Evolutionary conservation across 1,140 invertebrate species (phyloP).

Genomic region (Scaptodrosophila lebanonensis): DNA sequence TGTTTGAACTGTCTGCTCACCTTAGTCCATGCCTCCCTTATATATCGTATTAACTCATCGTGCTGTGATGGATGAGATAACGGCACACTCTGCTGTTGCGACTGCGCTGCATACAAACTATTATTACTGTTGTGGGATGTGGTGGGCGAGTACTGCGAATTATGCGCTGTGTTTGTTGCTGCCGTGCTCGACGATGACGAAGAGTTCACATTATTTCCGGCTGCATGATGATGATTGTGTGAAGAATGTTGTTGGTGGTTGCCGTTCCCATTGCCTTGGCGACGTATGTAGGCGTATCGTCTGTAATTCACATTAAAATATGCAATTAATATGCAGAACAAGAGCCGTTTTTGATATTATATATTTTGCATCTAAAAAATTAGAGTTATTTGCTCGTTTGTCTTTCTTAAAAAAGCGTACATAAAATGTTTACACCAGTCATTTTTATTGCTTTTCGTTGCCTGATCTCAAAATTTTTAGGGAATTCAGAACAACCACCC

Average conservation of each 20-base stretch:
- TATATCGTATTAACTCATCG: conserved; percentile 73
- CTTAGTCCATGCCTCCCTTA: conserved; percentile 72
- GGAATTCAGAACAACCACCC: too few species aligned
- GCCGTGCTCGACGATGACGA: conserved; percentile 42
- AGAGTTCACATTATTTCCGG: conserved; percentile 47
- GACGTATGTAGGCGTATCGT: conserved; percentile 67
- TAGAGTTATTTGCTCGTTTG: too few species aligned
- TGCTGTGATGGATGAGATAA: conserved; percentile 73
- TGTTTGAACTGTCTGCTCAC: conserved; percentile 33
- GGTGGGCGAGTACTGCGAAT: conserved; percentile 36
- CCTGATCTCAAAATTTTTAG: too few species aligned
- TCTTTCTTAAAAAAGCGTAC: too few species aligned
- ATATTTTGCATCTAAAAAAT: too few species aligned
- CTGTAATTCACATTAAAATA: conserved; percentile 26
- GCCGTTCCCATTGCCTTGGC: conserved; percentile 50
- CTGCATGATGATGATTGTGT: conserved; percentile 54
- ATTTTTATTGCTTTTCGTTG: too few species aligned
- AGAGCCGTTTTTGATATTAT: background rate
- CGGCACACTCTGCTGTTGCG: conserved; percentile 36
- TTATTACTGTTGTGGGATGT: conserved; percentile 26
- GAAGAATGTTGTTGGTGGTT: too few species aligned
- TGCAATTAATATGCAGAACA: conserved; percentile 11
- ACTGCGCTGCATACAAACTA: conserved; percentile 14
- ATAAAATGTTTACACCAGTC: too few species aligned
- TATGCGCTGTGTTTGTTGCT: conserved; percentile 43